A percentile compares a stretch with the other conserved stretches of the same genome.
Conservation (phyloP, 2,113 vertebrate genomes). For the Pachycephala philippinensis region DNA sequence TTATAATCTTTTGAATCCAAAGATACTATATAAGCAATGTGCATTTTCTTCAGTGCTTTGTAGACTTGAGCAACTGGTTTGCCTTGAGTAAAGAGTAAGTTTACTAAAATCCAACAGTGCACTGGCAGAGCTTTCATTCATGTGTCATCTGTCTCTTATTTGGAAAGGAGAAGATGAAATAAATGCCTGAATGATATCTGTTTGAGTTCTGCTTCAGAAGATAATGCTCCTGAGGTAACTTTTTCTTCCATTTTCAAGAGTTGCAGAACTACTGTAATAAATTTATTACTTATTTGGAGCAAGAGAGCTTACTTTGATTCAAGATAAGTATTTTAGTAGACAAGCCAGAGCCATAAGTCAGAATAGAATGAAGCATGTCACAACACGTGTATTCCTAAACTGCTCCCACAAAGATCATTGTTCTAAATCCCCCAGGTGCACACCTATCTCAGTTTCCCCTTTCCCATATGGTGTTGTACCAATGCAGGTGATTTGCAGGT, state of each 20-base stretch:
- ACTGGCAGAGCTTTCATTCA: background rate
- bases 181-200: background rate
- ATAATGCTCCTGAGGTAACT: background rate
- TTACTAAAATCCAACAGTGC: background rate
- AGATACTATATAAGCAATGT: background rate
- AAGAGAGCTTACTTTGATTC: background rate
- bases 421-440: background rate
- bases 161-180: background rate
- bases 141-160: background rate
- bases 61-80: background rate
- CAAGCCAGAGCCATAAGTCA: background rate
- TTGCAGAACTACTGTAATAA: background rate
- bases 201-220: background rate
- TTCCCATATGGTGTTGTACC: accelerated
- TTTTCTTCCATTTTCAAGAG: background rate
- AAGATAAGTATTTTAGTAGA: background rate
- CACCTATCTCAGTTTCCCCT: background rate
- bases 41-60: background rate
- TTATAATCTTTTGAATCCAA: background rate
- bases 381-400: background rate
- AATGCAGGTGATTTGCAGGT: background rate
- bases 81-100: background rate
- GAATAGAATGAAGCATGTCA: background rate
- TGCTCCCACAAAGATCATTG: background rate
- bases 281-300: background rate